Evolutionary conservation across 2,888 invertebrate genomes (phyloP).

Genomic region (Lepidochrysops patricia): DNA sequence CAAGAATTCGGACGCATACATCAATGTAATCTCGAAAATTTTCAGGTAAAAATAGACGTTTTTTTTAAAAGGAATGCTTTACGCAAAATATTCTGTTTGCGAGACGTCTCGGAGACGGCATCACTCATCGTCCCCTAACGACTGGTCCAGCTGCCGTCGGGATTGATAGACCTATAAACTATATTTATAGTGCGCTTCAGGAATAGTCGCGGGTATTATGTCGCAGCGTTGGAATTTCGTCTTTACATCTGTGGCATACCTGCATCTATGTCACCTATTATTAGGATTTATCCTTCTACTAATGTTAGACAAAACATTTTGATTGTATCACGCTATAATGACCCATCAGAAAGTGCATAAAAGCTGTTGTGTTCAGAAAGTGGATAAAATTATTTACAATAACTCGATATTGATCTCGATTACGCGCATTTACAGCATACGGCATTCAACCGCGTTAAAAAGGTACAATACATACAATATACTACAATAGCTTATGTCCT

Average conservation of each 20-base stretch:
- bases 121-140: constrained; percentile 70
- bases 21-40: constrained; percentile 1
- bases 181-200: constrained; percentile 63
- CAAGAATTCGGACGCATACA: not conserved
- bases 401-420: too few species aligned
- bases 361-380: too few species aligned
- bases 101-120: constrained; percentile 31
- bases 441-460: too few species aligned
- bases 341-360: too few species aligned
- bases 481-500: too few species aligned
- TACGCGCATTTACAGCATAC: too few species aligned
- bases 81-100: constrained; percentile 31
- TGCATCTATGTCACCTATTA: not conserved
- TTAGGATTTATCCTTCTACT: not conserved
- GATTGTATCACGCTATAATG: too few species aligned
- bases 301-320: not conserved
- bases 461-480: too few species aligned
- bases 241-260: not conserved
- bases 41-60: constrained; percentile 11
- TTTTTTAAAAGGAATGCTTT: constrained; percentile 22
- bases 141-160: constrained; percentile 57
- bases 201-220: constrained; percentile 39
- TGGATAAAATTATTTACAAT: too few species aligned
- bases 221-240: not conserved
- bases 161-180: constrained; percentile 70